A percentile compares a stretch with the other conserved stretches of the same genome.
Conservation (phyloP, 1,140 invertebrate species). For the Oryzaephilus surinamensis region DNA sequence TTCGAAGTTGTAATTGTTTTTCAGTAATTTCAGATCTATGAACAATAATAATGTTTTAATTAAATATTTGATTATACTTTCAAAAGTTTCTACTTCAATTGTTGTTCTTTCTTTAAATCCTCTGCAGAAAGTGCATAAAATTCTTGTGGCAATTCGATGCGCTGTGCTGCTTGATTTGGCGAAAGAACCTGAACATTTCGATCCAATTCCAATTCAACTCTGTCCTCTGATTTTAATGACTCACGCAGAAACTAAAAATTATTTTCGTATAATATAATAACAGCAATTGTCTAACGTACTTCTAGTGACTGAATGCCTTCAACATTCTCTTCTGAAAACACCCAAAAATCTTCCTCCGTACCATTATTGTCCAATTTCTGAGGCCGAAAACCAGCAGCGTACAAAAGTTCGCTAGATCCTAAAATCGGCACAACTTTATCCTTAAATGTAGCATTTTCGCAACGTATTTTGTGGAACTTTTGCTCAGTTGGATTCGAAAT, state of each 20-base stretch:
- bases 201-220: conserved; percentile 73
- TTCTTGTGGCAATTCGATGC: conserved; percentile 62
- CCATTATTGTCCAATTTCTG: conserved; percentile 45
- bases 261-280: conserved; percentile 23
- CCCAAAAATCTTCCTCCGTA: conserved; percentile 49
- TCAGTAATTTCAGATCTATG: conserved; percentile 66
- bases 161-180: conserved; percentile 58
- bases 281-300: conserved; percentile 32
- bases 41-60: conserved; percentile 16
- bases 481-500: conserved; percentile 73
- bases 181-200: conserved; percentile 74
- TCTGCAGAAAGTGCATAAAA: conserved; percentile 71
- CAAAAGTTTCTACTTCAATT: conserved; percentile 47
- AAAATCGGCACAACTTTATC: conserved; percentile 72
- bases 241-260: conserved; percentile 55
- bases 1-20: conserved; percentile 68
- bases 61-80: too few relatives aligned
- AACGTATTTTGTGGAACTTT: conserved; percentile 84
- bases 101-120: conserved; percentile 78
- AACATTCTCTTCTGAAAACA: conserved; percentile 47
- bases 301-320: conserved; percentile 45
- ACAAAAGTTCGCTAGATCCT: conserved; percentile 71
- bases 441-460: conserved; percentile 62
- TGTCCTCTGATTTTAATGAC: conserved; percentile 65
- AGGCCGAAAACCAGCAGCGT: conserved; percentile 70